Evolutionary conservation across 1,140 invertebrate species (phyloP).

Genomic region (Diabrotica undecimpunctata): DNA sequence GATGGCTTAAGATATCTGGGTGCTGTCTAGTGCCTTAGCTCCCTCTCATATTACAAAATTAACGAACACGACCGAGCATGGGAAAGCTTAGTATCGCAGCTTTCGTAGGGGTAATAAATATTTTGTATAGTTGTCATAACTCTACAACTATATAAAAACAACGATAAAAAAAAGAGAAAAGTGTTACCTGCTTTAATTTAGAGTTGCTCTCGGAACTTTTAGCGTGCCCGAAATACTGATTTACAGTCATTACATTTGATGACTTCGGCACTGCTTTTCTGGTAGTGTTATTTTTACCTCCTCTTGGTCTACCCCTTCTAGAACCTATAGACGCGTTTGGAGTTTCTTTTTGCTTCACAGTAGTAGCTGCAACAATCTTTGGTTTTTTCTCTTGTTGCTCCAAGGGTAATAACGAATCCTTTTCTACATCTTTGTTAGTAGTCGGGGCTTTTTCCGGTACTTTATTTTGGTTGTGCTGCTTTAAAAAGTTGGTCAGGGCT

Average conservation of each 20-base stretch:
- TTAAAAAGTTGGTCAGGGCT: conserved; percentile 33
- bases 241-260: neutral
- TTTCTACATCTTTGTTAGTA: neutral
- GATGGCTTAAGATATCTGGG: too few species aligned
- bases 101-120: too few species aligned
- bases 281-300: conserved; percentile 10
- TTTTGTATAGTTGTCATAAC: too few species aligned
- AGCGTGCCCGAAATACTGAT: conserved; percentile 17
- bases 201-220: conserved; percentile 1
- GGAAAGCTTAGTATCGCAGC: too few species aligned
- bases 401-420: neutral
- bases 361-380: neutral
- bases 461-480: conserved; percentile 6
- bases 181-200: too few species aligned
- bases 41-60: too few species aligned
- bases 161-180: too few species aligned
- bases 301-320: conserved; percentile 19
- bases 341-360: too few species aligned
- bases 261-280: neutral
- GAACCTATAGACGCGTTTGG: neutral
- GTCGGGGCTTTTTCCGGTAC: neutral
- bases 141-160: too few species aligned
- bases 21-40: too few species aligned
- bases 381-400: neutral
- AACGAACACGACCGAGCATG: too few species aligned